phyloP scores from a whole-genome alignment of 2,113 vertebrate species.

The Pipa parva region DNA sequence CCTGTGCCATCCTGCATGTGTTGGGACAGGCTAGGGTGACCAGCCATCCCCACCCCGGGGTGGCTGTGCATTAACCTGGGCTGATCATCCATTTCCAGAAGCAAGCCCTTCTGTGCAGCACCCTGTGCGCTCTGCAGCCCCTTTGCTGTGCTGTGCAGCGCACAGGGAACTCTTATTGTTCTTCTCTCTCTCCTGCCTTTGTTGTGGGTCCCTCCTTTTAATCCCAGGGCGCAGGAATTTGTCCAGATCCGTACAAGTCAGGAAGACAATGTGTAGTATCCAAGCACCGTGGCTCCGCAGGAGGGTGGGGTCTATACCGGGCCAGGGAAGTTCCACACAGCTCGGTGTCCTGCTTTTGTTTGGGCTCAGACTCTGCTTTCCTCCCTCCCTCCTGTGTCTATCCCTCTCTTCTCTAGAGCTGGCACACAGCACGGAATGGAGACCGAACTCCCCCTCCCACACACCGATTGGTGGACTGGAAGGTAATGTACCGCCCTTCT shows the following conservation, averaged over 20 bases:
- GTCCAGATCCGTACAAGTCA: conserved; percentile 37
- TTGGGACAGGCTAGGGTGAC: conserved; percentile 89
- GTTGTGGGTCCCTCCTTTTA: conserved; percentile 31
- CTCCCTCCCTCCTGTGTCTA: conserved; percentile 27
- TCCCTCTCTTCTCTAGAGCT: conserved; percentile 29
- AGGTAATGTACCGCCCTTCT: neutral
- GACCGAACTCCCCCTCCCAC: neutral
- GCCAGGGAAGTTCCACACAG: neutral
- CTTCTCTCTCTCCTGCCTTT: conserved; percentile 30
- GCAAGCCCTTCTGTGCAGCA: conserved; percentile 48
- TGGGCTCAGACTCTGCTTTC: conserved; percentile 28
- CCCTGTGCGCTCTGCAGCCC: conserved; percentile 17
- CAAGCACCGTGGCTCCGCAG: rapidly evolving
- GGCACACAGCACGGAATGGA: conserved; percentile 39
- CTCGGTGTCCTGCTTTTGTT: conserved; percentile 39
- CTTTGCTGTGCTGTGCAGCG: conserved; percentile 3
- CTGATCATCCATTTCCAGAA: conserved; percentile 87
- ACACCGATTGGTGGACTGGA: neutral
- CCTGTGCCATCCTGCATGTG: conserved; percentile 88
- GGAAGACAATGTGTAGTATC: conserved; percentile 30
- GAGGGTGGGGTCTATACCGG: neutral
- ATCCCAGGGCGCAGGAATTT: conserved; percentile 31
- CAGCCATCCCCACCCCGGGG: conserved; percentile 87
- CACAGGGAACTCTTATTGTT: conserved; percentile 14
- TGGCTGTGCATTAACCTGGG: conserved; percentile 93